Evolutionary conservation across 2,113 vertebrate genomes (phyloP), one percentile per base, ranked within the genome.

Genomic region (Willisornis vidua): DNA sequence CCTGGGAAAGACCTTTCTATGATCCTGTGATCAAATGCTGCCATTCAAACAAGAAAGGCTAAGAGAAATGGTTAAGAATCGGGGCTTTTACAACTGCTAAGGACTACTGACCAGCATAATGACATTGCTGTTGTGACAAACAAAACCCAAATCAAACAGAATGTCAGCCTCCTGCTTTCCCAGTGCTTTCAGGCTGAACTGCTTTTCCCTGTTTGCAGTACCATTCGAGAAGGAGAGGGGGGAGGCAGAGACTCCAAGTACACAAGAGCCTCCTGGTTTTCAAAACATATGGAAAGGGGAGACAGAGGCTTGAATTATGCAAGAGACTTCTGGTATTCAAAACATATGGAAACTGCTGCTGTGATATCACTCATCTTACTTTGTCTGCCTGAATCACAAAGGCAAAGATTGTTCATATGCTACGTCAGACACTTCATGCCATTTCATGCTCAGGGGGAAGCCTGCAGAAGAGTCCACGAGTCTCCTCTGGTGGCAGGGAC

Each of bases 1-100:
- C 72, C 25, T 77, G 35, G 87, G 65, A 88, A 95, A 93, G 85
- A 93, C 65, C 72, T 86, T 94, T 71, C 75, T 91, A 57, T 93
- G 87, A 92, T 96, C 87, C 87, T 88, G 68, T 86, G 89, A 96
- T 93, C 87, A 96, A 96, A 91, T 68, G 63, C 63, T 83, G 81
- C 74, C 78, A 93, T 68, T 97, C 91, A 90, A 63, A 93, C 37
- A 75, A 87, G 55, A 96, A 90, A 87, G 54, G 55, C 61, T 81
- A 73, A 52, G 24, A 81, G 72, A 90, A 88, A 89, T 59, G 19
- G 43, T 15, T 78, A 77, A 91, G 72, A 88, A 95, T 81, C 22
- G 48, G 14, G 57, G 39, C 33, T 93, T 85, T 91, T 83, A 85
- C 61, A 81, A 45, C 45, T 84, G 57, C 61, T 61, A 72, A 90